A percentile compares a stretch with the other conserved stretches of the same genome.
Conservation (phyloP, 30 jellyfish, hydroid and myxozoan species). For the Aurelia aurita region DNA sequence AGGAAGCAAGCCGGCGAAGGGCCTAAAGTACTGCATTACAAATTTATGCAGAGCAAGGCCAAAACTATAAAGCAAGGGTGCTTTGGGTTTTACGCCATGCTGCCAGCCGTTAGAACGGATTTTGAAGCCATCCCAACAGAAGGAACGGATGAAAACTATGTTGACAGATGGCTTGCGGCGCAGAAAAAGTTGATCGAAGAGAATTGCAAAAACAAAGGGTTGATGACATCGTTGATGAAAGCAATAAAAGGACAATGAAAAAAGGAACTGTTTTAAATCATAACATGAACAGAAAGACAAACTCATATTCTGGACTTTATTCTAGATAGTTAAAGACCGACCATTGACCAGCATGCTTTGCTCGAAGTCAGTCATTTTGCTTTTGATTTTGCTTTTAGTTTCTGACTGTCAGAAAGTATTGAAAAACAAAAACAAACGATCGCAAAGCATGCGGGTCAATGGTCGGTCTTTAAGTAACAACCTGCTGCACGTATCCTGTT, state of each 20-base stretch:
- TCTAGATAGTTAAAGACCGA: too few relatives aligned
- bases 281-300: too few relatives aligned
- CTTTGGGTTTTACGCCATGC: neutral
- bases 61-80: neutral
- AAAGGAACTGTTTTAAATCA: too few relatives aligned
- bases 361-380: too few relatives aligned
- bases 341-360: too few relatives aligned
- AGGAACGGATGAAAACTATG: slow-evolving; percentile 22
- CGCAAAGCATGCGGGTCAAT: too few relatives aligned
- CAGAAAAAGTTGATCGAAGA: neutral
- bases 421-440: too few relatives aligned
- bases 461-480: too few relatives aligned
- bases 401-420: too few relatives aligned
- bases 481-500: too few relatives aligned
- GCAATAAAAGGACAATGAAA: neutral
- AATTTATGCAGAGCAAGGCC: slow-evolving; percentile 23
- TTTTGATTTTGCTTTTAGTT: too few relatives aligned
- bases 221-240: neutral
- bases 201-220: neutral
- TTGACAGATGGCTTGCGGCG: slow-evolving; percentile 5
- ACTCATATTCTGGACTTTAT: too few relatives aligned
- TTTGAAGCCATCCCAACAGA: slow-evolving; percentile 19
- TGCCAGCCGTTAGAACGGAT: neutral
- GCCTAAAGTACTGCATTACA: slow-evolving; percentile 28
- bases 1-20: neutral